phyloP scores from a whole-genome alignment of 2,888 invertebrate species.

The Heliconius erato region DNA sequence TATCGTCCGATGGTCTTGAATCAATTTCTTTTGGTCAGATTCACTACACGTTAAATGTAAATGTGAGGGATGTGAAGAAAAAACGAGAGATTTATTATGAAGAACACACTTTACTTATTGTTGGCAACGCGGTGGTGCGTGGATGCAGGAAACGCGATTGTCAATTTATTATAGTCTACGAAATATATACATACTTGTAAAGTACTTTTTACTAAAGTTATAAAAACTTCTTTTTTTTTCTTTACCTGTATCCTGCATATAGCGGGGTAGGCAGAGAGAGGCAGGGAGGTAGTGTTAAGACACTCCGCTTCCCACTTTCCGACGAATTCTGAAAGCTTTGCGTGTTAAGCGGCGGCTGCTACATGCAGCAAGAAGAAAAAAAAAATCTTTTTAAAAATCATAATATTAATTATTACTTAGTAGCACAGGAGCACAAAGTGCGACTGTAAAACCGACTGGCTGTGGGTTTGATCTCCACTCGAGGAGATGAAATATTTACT shows the following conservation, averaged over 20 bases:
- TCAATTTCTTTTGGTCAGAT: constrained; percentile 43
- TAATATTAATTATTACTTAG: not conserved
- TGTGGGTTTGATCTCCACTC: no score
- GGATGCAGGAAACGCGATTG: constrained; percentile 29
- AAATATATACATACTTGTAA: not conserved
- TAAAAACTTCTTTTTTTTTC: not conserved
- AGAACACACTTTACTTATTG: constrained; percentile 17
- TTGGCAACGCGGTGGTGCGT: constrained; percentile 33
- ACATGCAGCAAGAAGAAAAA: not conserved
- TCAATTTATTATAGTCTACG: not conserved
- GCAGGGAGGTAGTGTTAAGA: no score
- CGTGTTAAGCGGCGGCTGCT: no score
- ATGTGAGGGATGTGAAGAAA: constrained; percentile 14
- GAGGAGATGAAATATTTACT: no score
- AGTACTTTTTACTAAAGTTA: not conserved
- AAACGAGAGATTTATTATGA: not conserved
- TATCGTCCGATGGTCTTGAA: constrained; percentile 39
- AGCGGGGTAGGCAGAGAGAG: no score
- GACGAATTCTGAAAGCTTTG: no score
- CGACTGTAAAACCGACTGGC: no score
- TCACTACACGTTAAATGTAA: constrained; percentile 42
- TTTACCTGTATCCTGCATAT: no score
- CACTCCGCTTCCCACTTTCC: no score
- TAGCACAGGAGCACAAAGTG: no score
- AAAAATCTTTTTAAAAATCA: not conserved